Base-by-base conservation (phyloP, 2,113 vertebrate species). In the Hemicordylus capensis region DNA sequence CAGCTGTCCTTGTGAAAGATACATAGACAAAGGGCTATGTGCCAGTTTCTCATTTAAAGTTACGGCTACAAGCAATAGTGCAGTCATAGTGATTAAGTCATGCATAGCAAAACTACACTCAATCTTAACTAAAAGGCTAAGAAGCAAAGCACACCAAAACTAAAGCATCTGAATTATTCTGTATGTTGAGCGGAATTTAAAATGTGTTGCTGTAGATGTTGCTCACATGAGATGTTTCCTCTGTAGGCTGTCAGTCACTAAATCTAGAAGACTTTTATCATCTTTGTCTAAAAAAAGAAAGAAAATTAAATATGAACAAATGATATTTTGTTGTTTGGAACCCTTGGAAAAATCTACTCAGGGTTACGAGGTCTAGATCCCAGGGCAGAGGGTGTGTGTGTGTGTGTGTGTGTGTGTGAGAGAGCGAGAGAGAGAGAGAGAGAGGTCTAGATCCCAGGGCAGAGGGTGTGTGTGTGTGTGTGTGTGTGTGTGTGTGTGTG, bases 211-310 rank as follows among this genome's bases (percentile, higher is more conserved):
- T 66, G 44, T 7, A 48, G 26, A 15, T 39, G 80, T 76, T 87
- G 80, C 80, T 95, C 90, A 94, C 59, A 90, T 93, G 88, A 96
- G 94, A 69, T 94, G 82, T 90, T 97, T 97, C 61, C 95, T 96
- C 80, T 94, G 93, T 75, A 92, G 76, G 86, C 81, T 95, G 78
- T 95, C 92, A 56, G 79, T 90, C 89, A 93, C 76, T 4, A 88
- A 89, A 31, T 95, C 94, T 87, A 94, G 69, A 48, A 96, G 85
- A 73, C 83, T 81, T 70, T 90, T 96, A 90, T 94, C 89, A 83
- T 95, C 88, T 91, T 97, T 96, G 90, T 96, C 94, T 96, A 90
- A 78, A 91, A n/a, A 92, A 67, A 85, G 3, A 79, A 82, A 79
- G n/a, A 14, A n/a, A 2, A 76, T 56, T 28, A 72, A 61, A 78